Conservation (phyloP, 2,888 invertebrate species). For the Raillietiella orientalis region DNA sequence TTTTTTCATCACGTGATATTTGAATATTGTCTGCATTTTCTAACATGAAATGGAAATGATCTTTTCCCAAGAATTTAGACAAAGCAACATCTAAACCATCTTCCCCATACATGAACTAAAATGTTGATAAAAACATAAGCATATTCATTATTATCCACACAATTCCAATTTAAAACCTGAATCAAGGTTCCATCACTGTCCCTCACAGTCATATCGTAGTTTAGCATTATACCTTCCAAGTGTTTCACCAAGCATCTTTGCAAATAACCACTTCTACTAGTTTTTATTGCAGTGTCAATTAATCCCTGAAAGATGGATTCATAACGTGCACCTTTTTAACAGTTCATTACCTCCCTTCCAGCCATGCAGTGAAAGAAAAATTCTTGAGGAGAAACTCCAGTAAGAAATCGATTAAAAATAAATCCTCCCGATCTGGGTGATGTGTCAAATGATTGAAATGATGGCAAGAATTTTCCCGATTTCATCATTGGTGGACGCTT, state of each 20-base stretch:
- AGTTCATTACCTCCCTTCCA: conserved; percentile 45
- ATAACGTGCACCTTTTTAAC: no score
- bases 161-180: no score
- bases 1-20: no score
- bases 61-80: conserved; percentile 41
- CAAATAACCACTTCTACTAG: conserved; percentile 87
- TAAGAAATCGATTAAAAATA: conserved; percentile 82
- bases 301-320: conserved; percentile 27
- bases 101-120: conserved; percentile 59
- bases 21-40: conserved; percentile 36
- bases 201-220: conserved; percentile 78
- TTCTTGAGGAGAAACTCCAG: conserved; percentile 91
- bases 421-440: conserved; percentile 82
- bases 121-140: conserved; percentile 6
- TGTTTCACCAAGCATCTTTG: conserved; percentile 92
- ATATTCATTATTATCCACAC: background rate
- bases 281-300: conserved; percentile 98
- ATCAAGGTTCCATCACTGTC: conserved; percentile 76
- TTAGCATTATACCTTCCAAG: conserved; percentile 69
- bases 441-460: conserved; percentile 57
- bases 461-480: conserved; percentile 58
- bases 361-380: conserved; percentile 99
- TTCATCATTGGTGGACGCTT: conserved; percentile 82
- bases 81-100: conserved; percentile 69
- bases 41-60: conserved; percentile 45